phyloP scores from a whole-genome alignment of 1,140 invertebrate genomes.

The Drosophila subpulchrella region DNA sequence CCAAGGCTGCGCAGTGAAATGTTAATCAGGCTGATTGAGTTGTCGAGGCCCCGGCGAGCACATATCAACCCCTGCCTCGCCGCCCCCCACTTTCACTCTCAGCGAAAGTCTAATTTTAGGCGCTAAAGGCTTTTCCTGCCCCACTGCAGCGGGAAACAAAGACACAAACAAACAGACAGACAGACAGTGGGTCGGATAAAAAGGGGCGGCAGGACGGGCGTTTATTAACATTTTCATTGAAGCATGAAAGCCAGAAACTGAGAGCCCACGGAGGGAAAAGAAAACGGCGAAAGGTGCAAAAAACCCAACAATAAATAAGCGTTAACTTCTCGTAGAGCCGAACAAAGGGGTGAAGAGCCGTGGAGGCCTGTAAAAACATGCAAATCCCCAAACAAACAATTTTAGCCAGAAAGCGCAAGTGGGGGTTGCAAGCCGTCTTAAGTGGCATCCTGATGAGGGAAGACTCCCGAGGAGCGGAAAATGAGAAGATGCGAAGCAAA shows the following conservation, averaged over 20 bases:
- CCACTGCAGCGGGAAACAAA: constrained; percentile 34
- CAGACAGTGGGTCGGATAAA: constrained; percentile 35
- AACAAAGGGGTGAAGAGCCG: constrained; percentile 4
- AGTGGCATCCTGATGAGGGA: constrained; percentile 38
- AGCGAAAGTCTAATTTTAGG: constrained; percentile 76
- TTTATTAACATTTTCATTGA: constrained; percentile 79
- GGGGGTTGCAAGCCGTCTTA: constrained; percentile 48
- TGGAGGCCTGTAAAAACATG: constrained; percentile 66
- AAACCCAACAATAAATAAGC: constrained; percentile 80
- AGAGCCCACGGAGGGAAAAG: background rate
- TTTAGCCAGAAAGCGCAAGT: constrained; percentile 66
- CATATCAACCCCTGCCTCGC: constrained; percentile 7
- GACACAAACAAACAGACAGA: constrained; percentile 42
- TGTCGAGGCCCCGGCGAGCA: constrained; percentile 54
- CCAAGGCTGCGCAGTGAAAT: constrained; percentile 72
- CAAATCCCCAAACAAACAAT: constrained; percentile 82
- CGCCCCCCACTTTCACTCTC: constrained; percentile 32
- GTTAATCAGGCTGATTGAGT: constrained; percentile 83
- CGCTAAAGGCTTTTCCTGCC: constrained; percentile 64
- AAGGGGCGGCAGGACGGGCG: constrained; percentile 46
- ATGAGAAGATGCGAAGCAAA: constrained; percentile 32
- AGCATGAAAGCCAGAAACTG: constrained; percentile 67
- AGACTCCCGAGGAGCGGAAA: constrained; percentile 9
- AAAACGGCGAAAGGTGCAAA: constrained; percentile 64
- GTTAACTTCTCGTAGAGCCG: constrained; percentile 74